Base-by-base conservation (phyloP, 1,140 invertebrate genomes). In the Drosophila cardini region DNA sequence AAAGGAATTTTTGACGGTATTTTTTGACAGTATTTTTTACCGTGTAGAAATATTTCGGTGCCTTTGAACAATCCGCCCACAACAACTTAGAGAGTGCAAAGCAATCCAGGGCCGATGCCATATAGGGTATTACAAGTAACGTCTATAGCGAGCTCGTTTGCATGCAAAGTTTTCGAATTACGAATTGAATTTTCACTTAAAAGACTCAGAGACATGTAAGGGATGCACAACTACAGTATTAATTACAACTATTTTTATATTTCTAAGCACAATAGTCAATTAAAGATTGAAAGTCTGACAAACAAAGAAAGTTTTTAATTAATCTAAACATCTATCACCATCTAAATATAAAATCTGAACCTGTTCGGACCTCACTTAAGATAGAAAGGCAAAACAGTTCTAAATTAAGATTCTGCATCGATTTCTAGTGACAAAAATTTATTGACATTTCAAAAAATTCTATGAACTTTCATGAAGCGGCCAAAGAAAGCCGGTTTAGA, bases 31-130 rank as follows among this genome's bases (percentile, higher is more conserved):
- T 26, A 2, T 26, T 26, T 26, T 26, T 26, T 21, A 1, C 21
- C 1, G 21, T 21, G 21, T 21, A 21, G 21, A 1, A 21, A 3
- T 21, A 21, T 21, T 21, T 16, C 50, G 65, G 65, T 57, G 7
- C 46, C 65, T 69, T 69, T 69, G 57, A 69, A 21, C 32, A 3
- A 4, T 4, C 10, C 36, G 9, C 36, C 36, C 36, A 38, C 34
- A 36, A 8, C 34, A 36, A 7, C 10, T 13, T 10, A 34, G 38
- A 10, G 26, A 60, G 13, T 32, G 16, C 4, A 6, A 30, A 43
- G 11, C 40, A n/a, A 53, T 16, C 50, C 30, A 43, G 57, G 21
- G 21, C 21, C 45, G 26, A 9, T 9, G 21, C 65, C 65, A 61
- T 52, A 61, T 69, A 61, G 11, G 13, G 38, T 0, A 26, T 9